phyloP scores from a whole-genome alignment of 1,140 invertebrate species.

The Calephelis nemesis region DNA sequence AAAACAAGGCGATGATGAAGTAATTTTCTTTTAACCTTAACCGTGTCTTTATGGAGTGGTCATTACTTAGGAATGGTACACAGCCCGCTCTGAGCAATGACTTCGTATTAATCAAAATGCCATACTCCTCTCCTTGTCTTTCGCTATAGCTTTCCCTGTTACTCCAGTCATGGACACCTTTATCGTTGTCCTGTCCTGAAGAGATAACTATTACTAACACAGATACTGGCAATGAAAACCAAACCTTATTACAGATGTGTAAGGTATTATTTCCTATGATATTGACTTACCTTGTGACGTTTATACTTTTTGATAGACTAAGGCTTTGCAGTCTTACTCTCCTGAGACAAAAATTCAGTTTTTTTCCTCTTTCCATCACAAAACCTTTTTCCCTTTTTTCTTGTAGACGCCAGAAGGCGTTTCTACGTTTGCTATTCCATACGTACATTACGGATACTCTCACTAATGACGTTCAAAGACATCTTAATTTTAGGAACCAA shows the following conservation, averaged over 20 bases:
- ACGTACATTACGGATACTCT: slow-evolving; percentile 66
- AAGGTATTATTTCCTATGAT: slow-evolving; percentile 33
- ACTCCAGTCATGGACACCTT: slow-evolving; percentile 65
- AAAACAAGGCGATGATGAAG: slow-evolving; percentile 79
- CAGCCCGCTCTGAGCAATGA: slow-evolving; percentile 78
- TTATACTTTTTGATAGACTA: slow-evolving; percentile 41
- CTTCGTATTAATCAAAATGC: slow-evolving; percentile 80
- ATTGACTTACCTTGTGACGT: slow-evolving; percentile 34
- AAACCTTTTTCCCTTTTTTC: slow-evolving; percentile 74
- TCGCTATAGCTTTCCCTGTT: slow-evolving; percentile 50
- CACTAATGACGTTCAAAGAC: slow-evolving; percentile 29
- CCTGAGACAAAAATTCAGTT: slow-evolving; percentile 73
- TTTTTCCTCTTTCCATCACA: slow-evolving; percentile 70
- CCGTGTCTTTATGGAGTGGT: slow-evolving; percentile 79
- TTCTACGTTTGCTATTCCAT: slow-evolving; percentile 68
- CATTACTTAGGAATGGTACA: slow-evolving; percentile 79
- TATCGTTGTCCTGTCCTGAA: slow-evolving; percentile 45
- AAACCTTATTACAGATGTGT: slow-evolving; percentile 22
- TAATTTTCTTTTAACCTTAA: slow-evolving; percentile 80
- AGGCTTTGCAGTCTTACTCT: slow-evolving; percentile 75
- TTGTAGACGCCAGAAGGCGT: slow-evolving; percentile 64
- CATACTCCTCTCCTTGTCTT: slow-evolving; percentile 67
- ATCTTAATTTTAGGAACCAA: slow-evolving; percentile 12
- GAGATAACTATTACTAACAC: slow-evolving; percentile 38
- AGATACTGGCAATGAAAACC: slow-evolving; percentile 24